Percentiles rank a stretch among this genome's conserved stretches.
phyloP scores from a whole-genome alignment of 1,140 invertebrate species.

The Musca domestica region DNA sequence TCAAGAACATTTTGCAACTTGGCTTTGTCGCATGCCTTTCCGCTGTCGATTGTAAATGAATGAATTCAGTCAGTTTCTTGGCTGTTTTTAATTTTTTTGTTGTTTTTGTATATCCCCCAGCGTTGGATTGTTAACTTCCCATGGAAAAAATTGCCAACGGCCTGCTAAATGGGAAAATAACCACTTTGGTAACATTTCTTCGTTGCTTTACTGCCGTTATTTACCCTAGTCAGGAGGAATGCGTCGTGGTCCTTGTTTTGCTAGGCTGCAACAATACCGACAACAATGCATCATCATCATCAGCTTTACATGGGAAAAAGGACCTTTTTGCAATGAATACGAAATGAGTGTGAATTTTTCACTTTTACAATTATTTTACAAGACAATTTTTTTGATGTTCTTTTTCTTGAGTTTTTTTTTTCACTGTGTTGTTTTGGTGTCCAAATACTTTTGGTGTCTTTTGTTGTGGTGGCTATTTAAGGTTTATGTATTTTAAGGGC shows the following conservation, averaged over 20 bases:
- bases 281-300: slow-evolving; percentile 4
- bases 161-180: slow-evolving; percentile 14
- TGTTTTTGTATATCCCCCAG: not conserved
- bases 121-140: slow-evolving; percentile 7
- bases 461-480: too few species aligned
- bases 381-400: too few species aligned
- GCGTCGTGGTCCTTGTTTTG: too few species aligned
- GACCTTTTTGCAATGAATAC: slow-evolving; percentile 1
- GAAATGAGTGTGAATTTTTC: slow-evolving; percentile 51
- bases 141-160: not conserved
- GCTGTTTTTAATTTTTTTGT: not conserved
- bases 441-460: too few species aligned
- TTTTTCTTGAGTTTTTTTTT: too few species aligned
- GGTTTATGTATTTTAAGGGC: too few species aligned
- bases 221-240: too few species aligned
- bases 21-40: not conserved
- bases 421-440: too few species aligned
- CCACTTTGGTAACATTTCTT: slow-evolving; percentile 1
- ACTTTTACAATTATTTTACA: slow-evolving; percentile 32
- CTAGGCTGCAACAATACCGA: too few species aligned
- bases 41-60: not conserved
- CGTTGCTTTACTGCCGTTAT: not conserved
- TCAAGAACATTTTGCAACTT: slow-evolving; percentile 8
- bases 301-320: not conserved
- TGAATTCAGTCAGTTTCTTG: not conserved